Base-by-base conservation (phyloP, 2,888 invertebrate genomes). In the Agelastica alni region DNA sequence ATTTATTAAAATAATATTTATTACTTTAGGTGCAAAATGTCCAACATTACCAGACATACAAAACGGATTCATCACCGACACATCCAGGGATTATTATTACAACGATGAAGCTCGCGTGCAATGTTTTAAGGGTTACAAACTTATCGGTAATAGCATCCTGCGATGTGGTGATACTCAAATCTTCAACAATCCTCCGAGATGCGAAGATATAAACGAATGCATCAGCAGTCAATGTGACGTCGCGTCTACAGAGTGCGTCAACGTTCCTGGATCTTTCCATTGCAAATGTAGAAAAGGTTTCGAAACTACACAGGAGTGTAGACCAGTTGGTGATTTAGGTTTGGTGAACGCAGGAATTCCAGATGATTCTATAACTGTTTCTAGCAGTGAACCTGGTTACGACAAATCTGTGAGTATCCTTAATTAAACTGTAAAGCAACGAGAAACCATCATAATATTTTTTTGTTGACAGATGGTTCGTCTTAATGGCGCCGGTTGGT, bases 191-290 rank as follows among this genome's bases (percentile, higher is more conserved):
- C 85, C 91, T 37, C 95, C 95, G 1, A 87, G 85, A 56, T 95
- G 95, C 71, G 93, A 93, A 79, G 94, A 95, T 73, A 88, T 95
- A 57, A 94, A 95, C 69, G 95, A 95, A 78, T 95, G 95, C 74
- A 81, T 85, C 3, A 90, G 87, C 61, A 91, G 90, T 54, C 93
- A 94, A 74, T 96, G 95, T 74, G 95, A 95, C 71, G 79, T 89
- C 16, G 89, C 91, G 0, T 93, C 94, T 0, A 95, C 95, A 0
- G 92, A 93, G 74, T 95, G 95, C 73, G 85, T 87, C 62, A 96
- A 96, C 70, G 88, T 89, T 3, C 87, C 89, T 37, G 95, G 95
- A 32, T 89, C 91, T 13, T 95, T 94, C 79, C 88, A 87, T 65
- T 96, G 95, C 71, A 91, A 91, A 65, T 96, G 95, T 70, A 84